phyloP scores from a whole-genome alignment of 2,888 invertebrate genomes.

The Polymixis lichenea region DNA sequence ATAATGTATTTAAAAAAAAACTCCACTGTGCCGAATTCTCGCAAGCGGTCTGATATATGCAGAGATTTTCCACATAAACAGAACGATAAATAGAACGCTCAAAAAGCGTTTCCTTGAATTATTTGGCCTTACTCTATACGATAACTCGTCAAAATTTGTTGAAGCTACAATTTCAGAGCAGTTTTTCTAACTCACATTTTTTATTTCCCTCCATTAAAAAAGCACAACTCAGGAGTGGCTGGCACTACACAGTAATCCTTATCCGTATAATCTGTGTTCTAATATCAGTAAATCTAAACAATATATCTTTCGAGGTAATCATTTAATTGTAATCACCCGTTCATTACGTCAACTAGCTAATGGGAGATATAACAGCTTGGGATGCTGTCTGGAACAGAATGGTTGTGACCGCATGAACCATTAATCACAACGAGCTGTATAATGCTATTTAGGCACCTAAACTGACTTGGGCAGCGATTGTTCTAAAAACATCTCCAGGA shows the following conservation, averaged over 20 bases:
- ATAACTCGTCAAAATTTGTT: not conserved
- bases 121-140: not conserved
- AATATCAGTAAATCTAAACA: not conserved
- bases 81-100: not conserved
- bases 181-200: not conserved
- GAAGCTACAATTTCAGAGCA: not conserved
- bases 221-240: not conserved
- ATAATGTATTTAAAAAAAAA: too few species aligned
- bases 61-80: too few species aligned
- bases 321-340: slow-evolving; percentile 12
- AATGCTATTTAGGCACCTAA: slow-evolving; percentile 25
- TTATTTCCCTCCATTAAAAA: not conserved
- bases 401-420: slow-evolving; percentile 25
- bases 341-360: slow-evolving; percentile 36
- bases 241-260: too few species aligned
- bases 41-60: not conserved
- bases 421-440: slow-evolving; percentile 47
- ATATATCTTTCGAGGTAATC: not conserved
- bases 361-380: slow-evolving; percentile 37
- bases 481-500: slow-evolving; percentile 22
- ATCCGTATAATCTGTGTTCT: not conserved
- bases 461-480: slow-evolving; percentile 16
- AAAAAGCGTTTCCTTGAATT: not conserved
- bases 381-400: slow-evolving; percentile 38
- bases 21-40: not conserved